Conservation (phyloP, 2,888 invertebrate genomes). For the Spisula solida region DNA sequence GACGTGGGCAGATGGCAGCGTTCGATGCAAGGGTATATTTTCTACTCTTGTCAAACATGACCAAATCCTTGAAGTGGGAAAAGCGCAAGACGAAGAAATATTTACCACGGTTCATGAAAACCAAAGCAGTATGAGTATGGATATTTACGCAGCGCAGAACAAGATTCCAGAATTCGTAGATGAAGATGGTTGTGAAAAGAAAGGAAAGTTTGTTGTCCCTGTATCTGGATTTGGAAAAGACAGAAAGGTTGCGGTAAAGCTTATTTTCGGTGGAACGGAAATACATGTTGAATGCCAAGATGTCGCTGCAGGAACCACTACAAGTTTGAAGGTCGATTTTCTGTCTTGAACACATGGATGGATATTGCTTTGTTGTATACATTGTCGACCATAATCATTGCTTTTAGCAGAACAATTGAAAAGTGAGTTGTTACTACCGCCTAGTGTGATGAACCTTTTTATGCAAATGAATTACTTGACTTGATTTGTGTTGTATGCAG, state of each 20-base stretch:
- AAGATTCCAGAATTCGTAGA: constrained; percentile 55
- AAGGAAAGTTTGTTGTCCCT: constrained; percentile 60
- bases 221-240: constrained; percentile 61
- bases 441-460: too few relatives aligned
- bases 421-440: too few relatives aligned
- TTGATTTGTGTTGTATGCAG: too few relatives aligned
- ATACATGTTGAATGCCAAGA: constrained; percentile 56
- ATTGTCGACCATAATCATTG: too few relatives aligned
- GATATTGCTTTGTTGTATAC: too few relatives aligned
- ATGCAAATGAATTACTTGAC: too few relatives aligned
- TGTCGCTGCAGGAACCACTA: constrained; percentile 44
- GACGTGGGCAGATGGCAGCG: constrained; percentile 39
- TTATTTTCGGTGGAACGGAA: constrained; percentile 73
- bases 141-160: constrained; percentile 52
- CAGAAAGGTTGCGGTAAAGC: constrained; percentile 52
- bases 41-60: constrained; percentile 56
- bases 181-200: constrained; percentile 54
- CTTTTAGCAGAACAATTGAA: too few relatives aligned
- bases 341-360: not conserved
- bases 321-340: constrained; percentile 36
- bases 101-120: constrained; percentile 39
- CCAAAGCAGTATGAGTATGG: constrained; percentile 55
- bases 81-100: constrained; percentile 49
- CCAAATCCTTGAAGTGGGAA: constrained; percentile 54
- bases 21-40: constrained; percentile 59